Evolutionary conservation across 1,140 invertebrate genomes (phyloP).

Genomic region (Drosophila bifasciata): DNA sequence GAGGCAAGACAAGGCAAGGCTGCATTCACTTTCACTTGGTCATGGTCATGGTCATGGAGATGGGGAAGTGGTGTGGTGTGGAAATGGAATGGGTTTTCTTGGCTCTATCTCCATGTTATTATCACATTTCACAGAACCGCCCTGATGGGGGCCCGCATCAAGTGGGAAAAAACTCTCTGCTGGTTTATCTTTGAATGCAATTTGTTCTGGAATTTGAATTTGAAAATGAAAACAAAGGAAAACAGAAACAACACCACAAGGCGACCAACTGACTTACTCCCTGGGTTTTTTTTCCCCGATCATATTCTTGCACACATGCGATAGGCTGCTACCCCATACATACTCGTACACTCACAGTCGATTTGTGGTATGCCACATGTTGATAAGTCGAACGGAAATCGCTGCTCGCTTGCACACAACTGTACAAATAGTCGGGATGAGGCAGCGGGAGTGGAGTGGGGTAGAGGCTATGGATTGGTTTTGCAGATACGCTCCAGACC

Average conservation of each 20-base stretch:
- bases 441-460: not conserved
- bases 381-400: constrained; percentile 52
- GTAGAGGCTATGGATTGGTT: too few species aligned
- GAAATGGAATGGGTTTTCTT: too few species aligned
- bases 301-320: constrained; percentile 50
- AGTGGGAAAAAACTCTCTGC: constrained; percentile 6
- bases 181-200: constrained; percentile 57
- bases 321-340: constrained; percentile 4
- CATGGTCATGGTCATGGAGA: constrained; percentile 68
- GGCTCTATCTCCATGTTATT: constrained; percentile 30
- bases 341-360: too few species aligned
- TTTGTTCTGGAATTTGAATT: constrained; percentile 78
- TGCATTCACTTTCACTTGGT: constrained; percentile 70
- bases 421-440: constrained; percentile 22
- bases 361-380: constrained; percentile 11
- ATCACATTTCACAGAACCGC: constrained; percentile 50
- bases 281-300: constrained; percentile 34
- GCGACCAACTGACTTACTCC: constrained; percentile 54
- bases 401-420: constrained; percentile 30
- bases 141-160: constrained; percentile 34
- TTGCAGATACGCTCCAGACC: too few species aligned
- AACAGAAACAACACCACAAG: constrained; percentile 20
- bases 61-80: too few species aligned
- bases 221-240: constrained; percentile 57
- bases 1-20: constrained; percentile 6